phyloP scores from a whole-genome alignment of 2,888 invertebrate species.

The Autographa gamma region DNA sequence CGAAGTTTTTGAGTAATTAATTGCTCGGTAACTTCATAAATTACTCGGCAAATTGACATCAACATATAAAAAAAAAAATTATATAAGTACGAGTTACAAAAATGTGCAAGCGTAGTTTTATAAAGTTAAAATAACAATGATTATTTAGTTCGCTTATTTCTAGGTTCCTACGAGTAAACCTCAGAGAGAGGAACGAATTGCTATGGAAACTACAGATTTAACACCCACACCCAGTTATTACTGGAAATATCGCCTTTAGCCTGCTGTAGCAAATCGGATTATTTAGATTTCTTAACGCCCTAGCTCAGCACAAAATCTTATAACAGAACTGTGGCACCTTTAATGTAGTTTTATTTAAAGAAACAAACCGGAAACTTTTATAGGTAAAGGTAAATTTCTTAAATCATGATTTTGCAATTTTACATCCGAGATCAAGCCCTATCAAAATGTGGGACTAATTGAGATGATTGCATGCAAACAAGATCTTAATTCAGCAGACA shows the following conservation, averaged over 20 bases:
- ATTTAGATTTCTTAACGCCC: not conserved
- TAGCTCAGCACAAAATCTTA: not conserved
- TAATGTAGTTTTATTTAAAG: not conserved
- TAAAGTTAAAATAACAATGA: not conserved
- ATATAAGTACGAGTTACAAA: not conserved
- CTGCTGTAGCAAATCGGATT: not conserved
- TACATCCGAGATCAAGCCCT: not conserved
- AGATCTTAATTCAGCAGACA: conserved; percentile 24
- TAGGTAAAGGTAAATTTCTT: not conserved
- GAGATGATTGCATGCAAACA: conserved; percentile 26
- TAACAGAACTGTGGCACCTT: not conserved
- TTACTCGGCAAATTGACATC: not conserved
- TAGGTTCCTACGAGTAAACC: conserved; percentile 3
- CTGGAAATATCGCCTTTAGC: conserved; percentile 31
- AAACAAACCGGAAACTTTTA: not conserved
- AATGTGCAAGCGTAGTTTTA: not conserved
- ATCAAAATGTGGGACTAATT: conserved; percentile 16
- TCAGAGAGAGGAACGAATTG: conserved; percentile 31
- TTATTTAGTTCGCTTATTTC: not conserved
- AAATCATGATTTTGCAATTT: not conserved
- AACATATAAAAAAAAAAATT: not conserved
- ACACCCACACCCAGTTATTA: conserved; percentile 28
- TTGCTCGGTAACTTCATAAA: not conserved
- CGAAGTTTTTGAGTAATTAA: conserved; percentile 8
- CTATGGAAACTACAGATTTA: conserved; percentile 33